Conservation (phyloP, 2,797 vertebrate genomes). For the Gymnodraco acuticeps region DNA sequence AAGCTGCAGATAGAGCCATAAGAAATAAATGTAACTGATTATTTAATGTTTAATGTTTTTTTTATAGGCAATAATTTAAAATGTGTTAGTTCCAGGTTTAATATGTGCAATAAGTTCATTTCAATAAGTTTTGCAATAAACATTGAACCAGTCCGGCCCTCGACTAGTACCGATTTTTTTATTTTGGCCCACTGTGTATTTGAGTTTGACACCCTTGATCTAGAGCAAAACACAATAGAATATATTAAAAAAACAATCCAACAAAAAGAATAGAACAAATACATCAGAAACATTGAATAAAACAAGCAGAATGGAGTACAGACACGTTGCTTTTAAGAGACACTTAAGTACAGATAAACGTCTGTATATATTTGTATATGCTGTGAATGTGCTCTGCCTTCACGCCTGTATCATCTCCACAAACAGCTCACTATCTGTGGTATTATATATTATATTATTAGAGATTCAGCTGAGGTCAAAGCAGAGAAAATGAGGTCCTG, state of each 20-base stretch:
- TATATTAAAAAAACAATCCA: neutral
- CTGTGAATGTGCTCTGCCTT: neutral
- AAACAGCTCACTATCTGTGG: slow-evolving; percentile 10
- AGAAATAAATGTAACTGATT: no score
- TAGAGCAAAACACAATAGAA: neutral
- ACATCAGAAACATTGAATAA: neutral
- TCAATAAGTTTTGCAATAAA: no score
- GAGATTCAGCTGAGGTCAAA: no score
- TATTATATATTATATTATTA: slow-evolving; percentile 1
- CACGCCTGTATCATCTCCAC: slow-evolving; percentile 10
- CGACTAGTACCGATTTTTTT: no score
- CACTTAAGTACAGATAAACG: neutral
- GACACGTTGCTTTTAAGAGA: neutral
- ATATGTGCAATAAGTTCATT: no score
- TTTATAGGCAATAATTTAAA: no score
- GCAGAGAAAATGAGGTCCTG: slow-evolving; percentile 27
- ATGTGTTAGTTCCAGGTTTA: no score
- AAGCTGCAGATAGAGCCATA: no score
- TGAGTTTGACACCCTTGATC: no score
- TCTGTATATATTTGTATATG: neutral
- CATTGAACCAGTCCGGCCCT: no score
- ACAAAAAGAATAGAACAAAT: neutral
- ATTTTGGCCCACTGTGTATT: no score
- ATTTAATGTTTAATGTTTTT: no score
- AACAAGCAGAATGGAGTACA: neutral